phyloP scores from a whole-genome alignment of 2,113 vertebrate genomes.

The Phasianus colchicus region DNA sequence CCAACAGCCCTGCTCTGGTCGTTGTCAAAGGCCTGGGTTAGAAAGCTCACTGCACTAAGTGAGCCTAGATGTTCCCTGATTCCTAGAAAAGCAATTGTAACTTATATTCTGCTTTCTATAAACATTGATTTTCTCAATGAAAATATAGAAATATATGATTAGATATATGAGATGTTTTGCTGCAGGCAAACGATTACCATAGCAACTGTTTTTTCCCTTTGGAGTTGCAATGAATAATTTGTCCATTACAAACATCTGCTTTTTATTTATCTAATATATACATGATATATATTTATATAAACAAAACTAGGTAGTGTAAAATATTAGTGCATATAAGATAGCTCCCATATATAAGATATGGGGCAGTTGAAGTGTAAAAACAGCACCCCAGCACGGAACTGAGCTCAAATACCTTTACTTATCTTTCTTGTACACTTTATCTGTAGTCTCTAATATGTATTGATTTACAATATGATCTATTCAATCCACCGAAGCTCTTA shows the following conservation, averaged over 20 bases:
- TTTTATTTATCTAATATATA: not conserved
- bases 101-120: conserved; percentile 10
- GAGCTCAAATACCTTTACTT: not conserved
- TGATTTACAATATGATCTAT: not conserved
- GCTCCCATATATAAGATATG: not conserved
- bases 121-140: not conserved
- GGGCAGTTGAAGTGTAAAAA: not conserved
- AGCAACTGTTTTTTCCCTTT: not conserved
- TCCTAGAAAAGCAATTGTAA: conserved; percentile 35
- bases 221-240: not conserved
- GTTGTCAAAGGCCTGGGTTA: conserved; percentile 26
- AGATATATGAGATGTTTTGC: not conserved
- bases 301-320: not conserved
- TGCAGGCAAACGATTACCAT: conserved; percentile 1
- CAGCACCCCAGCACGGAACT: not conserved
- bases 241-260: not conserved
- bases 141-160: conserved; percentile 22
- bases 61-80: not conserved
- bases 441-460: accelerated
- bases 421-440: not conserved
- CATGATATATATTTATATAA: accelerated
- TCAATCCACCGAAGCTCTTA: not conserved
- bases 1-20: not conserved
- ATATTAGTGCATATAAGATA: not conserved
- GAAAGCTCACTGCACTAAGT: not conserved